These are phyloP conservation scores for Sciurus carolinensis DNA, from an alignment of 2,797 vertebrate genomes.

Conservation along the genomic window DNA sequence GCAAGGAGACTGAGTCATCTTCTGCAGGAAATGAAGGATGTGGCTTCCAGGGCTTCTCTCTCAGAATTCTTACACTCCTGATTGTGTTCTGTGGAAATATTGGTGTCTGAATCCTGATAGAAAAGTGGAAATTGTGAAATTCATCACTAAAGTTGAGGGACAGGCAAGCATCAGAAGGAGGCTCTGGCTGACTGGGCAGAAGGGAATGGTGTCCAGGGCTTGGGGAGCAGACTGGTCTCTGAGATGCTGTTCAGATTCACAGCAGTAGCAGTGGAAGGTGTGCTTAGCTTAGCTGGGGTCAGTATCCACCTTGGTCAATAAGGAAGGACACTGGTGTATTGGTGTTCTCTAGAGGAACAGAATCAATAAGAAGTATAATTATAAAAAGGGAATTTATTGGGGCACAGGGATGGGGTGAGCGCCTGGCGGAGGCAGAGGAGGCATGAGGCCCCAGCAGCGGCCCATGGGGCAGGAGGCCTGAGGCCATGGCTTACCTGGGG, in stretches of 20 bases:
- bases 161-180: background rate
- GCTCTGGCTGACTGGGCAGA: background rate
- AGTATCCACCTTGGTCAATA: background rate
- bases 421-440: too few relatives aligned
- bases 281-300: background rate
- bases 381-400: too few relatives aligned
- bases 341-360: too few relatives aligned
- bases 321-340: too few relatives aligned
- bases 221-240: rapidly evolving
- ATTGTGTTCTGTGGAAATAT: background rate
- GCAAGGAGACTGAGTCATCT: background rate
- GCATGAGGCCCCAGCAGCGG: too few relatives aligned
- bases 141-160: background rate
- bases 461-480: too few relatives aligned
- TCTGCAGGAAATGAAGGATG: background rate
- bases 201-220: background rate
- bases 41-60: background rate
- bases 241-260: background rate
- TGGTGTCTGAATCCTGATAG: background rate
- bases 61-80: background rate
- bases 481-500: too few relatives aligned
- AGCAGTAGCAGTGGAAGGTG: background rate
- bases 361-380: too few relatives aligned
- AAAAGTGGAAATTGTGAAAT: background rate
- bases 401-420: too few relatives aligned